Percentiles rank a stretch among this genome's conserved stretches.
Conservation (phyloP, 1,140 invertebrate genomes). For the Bombus consobrinus region DNA sequence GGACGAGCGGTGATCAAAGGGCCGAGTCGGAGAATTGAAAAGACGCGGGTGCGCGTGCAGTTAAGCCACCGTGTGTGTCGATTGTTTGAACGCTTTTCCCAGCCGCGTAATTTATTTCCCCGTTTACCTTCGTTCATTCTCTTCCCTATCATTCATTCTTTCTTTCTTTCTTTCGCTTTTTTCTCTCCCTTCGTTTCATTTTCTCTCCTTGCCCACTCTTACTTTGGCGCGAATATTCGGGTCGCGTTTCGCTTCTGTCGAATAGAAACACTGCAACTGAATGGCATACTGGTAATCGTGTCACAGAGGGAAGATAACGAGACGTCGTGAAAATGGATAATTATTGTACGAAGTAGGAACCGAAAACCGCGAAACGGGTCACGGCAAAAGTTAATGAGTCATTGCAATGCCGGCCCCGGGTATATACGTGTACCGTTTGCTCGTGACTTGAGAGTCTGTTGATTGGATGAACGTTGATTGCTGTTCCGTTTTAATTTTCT, state of each 20-base stretch:
- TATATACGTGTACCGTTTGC: not conserved
- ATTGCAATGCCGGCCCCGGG: not conserved
- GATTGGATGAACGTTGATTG: not conserved
- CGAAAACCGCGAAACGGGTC: constrained; percentile 1
- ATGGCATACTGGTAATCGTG: not conserved
- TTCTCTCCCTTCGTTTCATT: not conserved
- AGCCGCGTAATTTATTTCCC: constrained; percentile 18
- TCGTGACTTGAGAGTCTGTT: not conserved
- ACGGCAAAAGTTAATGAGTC: constrained; percentile 2
- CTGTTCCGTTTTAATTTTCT: not conserved
- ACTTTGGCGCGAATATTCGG: not conserved
- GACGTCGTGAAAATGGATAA: constrained; percentile 10
- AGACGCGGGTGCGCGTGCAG: not conserved
- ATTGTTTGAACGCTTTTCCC: constrained; percentile 14
- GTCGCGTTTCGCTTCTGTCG: not conserved
- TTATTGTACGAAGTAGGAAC: not conserved
- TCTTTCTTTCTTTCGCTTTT: too few species aligned
- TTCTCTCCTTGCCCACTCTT: not conserved
- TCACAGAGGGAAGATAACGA: not conserved
- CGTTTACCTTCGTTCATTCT: not conserved
- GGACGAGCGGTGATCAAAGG: constrained; percentile 8
- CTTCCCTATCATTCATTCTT: not conserved
- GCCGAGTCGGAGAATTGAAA: constrained; percentile 23
- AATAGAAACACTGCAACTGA: not conserved
- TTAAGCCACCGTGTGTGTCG: not conserved